Conservation (phyloP, 2,113 vertebrate species). For the Crocuta crocuta region DNA sequence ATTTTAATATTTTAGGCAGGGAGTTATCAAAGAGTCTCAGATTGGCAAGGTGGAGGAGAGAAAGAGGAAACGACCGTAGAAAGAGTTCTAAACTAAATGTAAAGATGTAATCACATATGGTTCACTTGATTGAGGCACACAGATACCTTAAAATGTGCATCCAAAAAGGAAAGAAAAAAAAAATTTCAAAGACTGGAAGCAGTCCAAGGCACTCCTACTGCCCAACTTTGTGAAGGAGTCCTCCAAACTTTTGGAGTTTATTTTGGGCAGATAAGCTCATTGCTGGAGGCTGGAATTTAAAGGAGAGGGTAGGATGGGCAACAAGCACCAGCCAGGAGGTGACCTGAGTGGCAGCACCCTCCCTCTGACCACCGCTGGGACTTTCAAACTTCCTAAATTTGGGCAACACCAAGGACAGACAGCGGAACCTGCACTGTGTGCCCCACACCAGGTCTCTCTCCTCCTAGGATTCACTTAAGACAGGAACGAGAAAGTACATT, state of each 20-base stretch:
- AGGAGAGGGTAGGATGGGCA: conserved; percentile 10
- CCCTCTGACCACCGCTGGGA: neutral
- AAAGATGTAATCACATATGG: conserved; percentile 70
- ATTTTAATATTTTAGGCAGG: conserved; percentile 76
- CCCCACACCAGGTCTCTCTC: neutral
- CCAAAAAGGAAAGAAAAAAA: conserved; percentile 64
- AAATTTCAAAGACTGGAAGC: conserved; percentile 50
- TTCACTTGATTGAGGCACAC: conserved; percentile 65
- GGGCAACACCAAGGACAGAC: neutral
- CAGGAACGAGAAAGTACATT: neutral
- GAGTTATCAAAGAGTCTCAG: conserved; percentile 77
- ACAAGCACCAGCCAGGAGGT: conserved; percentile 3
- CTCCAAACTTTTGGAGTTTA: conserved; percentile 70
- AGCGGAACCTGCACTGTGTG: neutral
- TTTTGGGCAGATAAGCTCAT: conserved; percentile 66
- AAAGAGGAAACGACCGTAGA: conserved; percentile 74
- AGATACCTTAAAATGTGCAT: conserved; percentile 67
- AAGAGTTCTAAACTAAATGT: conserved; percentile 80
- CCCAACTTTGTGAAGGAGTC: conserved; percentile 43
- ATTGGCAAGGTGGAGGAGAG: conserved; percentile 72
- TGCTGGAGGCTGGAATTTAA: conserved; percentile 17
- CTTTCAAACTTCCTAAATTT: conserved; percentile 83
- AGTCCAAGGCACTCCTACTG: conserved; percentile 72
- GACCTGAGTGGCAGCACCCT: neutral
- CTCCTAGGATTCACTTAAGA: neutral